These are phyloP conservation scores for Chauna torquata DNA, from an alignment of 2,113 vertebrate genomes.

Conservation along the genomic window DNA sequence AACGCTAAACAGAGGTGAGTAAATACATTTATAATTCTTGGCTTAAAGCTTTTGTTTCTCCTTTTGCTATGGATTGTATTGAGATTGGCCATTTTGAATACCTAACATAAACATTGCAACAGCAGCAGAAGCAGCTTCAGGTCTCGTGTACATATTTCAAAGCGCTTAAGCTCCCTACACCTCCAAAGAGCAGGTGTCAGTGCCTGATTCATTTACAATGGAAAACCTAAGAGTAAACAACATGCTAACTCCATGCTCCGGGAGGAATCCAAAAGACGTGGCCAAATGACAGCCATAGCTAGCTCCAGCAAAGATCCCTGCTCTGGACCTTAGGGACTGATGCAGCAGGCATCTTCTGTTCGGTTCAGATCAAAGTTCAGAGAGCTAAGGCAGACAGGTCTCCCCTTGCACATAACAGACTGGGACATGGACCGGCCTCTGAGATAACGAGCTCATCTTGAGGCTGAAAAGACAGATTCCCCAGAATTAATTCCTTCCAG, in stretches of 20 bases:
- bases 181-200: background rate
- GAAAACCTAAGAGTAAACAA: background rate
- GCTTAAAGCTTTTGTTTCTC: background rate
- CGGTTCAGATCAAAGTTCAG: background rate
- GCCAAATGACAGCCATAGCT: background rate
- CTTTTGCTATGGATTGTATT: background rate
- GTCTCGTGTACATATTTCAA: background rate
- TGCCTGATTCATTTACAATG: background rate
- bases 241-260: background rate
- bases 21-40: background rate
- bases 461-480: background rate
- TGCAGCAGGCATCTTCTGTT: background rate
- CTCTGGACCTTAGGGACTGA: background rate
- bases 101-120: background rate
- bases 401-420: background rate
- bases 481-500: background rate
- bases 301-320: background rate
- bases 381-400: background rate
- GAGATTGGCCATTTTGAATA: background rate
- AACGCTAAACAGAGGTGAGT: background rate
- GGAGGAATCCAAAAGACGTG: background rate
- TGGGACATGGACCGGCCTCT: background rate
- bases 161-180: background rate
- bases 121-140: background rate
- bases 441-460: rapidly evolving